phyloP scores from a whole-genome alignment of 2,888 invertebrate genomes.

The Epistrophe grossulariae region DNA sequence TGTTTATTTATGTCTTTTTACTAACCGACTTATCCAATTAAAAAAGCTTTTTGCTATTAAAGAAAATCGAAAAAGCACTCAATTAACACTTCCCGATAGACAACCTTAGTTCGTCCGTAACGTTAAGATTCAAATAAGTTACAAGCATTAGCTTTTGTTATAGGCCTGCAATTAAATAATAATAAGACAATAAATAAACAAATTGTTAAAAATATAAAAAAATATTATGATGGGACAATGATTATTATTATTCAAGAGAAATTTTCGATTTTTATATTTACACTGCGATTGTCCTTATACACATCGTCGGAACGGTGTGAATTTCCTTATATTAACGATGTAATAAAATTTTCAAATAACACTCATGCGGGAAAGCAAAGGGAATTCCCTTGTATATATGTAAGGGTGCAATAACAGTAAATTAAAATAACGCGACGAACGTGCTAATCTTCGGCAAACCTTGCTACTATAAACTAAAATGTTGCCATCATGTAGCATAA shows the following conservation, averaged over 20 bases:
- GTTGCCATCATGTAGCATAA: slow-evolving; percentile 12
- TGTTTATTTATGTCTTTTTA: neutral
- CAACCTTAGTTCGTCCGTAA: slow-evolving; percentile 33
- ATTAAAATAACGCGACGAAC: slow-evolving; percentile 48
- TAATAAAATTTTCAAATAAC: slow-evolving; percentile 4
- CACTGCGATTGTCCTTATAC: neutral
- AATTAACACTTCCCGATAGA: slow-evolving; percentile 28
- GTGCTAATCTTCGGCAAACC: slow-evolving; percentile 44
- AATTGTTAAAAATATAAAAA: neutral
- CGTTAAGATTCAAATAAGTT: slow-evolving; percentile 50
- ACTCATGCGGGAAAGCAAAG: neutral
- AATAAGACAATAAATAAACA: neutral
- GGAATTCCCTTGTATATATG: neutral
- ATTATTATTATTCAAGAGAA: neutral
- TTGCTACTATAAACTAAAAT: slow-evolving; percentile 47
- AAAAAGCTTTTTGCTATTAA: slow-evolving; percentile 18
- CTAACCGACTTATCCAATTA: slow-evolving; percentile 2
- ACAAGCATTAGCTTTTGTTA: slow-evolving; percentile 18
- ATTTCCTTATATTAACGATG: slow-evolving; percentile 3
- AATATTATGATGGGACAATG: neutral
- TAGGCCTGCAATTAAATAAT: slow-evolving; percentile 46
- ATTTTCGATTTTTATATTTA: neutral
- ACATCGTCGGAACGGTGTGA: neutral
- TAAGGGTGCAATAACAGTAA: slow-evolving; percentile 32
- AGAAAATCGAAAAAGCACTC: slow-evolving; percentile 18